Percentiles rank a stretch among this genome's conserved stretches.
phyloP scores from a whole-genome alignment of 2,113 vertebrate species.

The Falcunculus frontatus region DNA sequence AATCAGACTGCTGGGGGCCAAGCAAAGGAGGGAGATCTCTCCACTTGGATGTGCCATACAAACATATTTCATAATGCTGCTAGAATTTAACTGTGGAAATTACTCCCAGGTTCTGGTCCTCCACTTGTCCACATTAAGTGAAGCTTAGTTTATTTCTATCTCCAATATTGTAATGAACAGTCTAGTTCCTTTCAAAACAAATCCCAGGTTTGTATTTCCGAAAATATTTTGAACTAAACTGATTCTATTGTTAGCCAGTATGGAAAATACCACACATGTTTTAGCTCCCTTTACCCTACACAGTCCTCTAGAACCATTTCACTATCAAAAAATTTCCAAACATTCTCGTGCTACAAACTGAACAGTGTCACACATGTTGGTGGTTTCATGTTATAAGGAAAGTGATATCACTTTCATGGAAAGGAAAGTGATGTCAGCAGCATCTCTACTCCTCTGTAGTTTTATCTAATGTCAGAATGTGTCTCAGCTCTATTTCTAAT shows the following conservation, averaged over 20 bases:
- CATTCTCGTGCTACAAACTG: background rate
- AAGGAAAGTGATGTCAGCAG: background rate
- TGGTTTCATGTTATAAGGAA: background rate
- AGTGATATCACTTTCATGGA: background rate
- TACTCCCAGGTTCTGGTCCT: background rate
- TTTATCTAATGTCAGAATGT: background rate
- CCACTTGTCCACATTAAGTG: background rate
- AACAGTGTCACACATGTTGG: background rate
- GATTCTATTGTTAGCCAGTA: background rate
- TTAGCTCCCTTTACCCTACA: background rate
- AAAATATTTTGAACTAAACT: background rate
- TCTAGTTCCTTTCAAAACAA: background rate
- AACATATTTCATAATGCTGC: background rate
- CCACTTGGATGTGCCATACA: background rate
- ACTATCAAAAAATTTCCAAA: background rate
- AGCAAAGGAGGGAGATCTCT: background rate
- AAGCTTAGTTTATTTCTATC: background rate
- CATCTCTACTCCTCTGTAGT: background rate
- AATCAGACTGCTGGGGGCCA: background rate
- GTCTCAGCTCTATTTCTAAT: background rate
- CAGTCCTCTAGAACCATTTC: background rate
- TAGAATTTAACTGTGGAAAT: background rate
- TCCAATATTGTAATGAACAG: background rate
- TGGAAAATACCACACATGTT: background rate
- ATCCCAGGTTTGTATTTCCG: background rate